phyloP scores from a whole-genome alignment of 2,113 vertebrate genomes.

The Toxostoma redivivum region DNA sequence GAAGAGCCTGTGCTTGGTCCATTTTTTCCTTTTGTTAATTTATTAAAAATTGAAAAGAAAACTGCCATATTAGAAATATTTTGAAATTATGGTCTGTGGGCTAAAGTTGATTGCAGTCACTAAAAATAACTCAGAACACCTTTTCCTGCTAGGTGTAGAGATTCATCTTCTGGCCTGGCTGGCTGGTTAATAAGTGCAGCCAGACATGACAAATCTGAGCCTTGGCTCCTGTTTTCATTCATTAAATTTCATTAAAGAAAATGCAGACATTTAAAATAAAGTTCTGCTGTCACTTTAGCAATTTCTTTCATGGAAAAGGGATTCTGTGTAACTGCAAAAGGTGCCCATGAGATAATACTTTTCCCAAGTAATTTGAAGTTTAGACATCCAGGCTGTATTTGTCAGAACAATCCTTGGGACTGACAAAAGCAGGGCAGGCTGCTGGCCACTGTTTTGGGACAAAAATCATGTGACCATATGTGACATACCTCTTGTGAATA shows the following conservation, averaged over 20 bases:
- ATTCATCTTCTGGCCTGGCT: background rate
- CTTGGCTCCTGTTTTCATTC: background rate
- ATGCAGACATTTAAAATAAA: background rate
- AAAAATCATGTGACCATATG: rapidly evolving
- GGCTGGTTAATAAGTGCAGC: background rate
- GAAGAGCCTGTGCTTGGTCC: background rate
- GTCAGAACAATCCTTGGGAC: background rate
- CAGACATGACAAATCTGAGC: background rate
- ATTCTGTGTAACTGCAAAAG: background rate
- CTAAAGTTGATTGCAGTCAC: background rate
- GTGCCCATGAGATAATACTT: background rate
- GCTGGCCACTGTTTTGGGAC: background rate
- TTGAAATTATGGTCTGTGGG: background rate
- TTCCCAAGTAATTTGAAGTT: background rate
- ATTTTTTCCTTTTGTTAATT: background rate
- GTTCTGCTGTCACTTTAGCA: background rate
- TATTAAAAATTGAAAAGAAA: background rate
- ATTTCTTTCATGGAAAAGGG: background rate
- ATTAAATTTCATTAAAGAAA: background rate
- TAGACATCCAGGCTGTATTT: background rate
- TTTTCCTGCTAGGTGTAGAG: background rate
- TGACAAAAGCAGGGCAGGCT: background rate
- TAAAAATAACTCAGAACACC: background rate
- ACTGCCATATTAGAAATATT: background rate
- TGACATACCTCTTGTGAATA: background rate